Evolutionary conservation across 2,888 invertebrate species (phyloP).

Genomic region (Hyles lineata): DNA sequence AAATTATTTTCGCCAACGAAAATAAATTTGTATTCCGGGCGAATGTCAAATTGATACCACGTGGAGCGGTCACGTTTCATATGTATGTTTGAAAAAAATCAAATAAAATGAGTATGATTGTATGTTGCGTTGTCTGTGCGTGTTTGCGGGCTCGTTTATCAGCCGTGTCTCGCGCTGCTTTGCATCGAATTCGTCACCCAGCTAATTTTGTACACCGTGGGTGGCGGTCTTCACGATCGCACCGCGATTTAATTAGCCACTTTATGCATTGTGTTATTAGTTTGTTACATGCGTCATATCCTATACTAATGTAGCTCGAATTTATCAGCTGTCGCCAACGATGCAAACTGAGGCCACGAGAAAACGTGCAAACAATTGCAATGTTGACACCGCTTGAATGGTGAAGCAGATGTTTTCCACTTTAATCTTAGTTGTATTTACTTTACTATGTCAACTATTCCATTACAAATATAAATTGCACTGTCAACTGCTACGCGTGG

Average conservation of each 20-base stretch:
- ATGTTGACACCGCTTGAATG: conserved; percentile 14
- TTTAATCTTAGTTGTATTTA: conserved; percentile 6
- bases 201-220: conserved; percentile 67
- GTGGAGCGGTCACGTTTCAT: neutral
- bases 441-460: neutral
- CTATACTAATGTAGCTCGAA: conserved; percentile 5
- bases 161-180: conserved; percentile 31
- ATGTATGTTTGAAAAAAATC: neutral
- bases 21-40: conserved; percentile 2
- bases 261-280: conserved; percentile 45
- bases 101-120: neutral
- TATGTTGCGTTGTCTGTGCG: conserved; percentile 1
- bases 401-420: conserved; percentile 10
- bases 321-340: conserved; percentile 17
- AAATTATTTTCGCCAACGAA: neutral
- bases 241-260: conserved; percentile 53
- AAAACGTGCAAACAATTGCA: conserved; percentile 17
- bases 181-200: conserved; percentile 57
- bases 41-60: conserved; percentile 10
- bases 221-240: conserved; percentile 59
- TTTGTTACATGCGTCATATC: conserved; percentile 34
- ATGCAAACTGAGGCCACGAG: neutral
- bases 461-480: neutral
- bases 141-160: conserved; percentile 32
- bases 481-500: conserved; percentile 10